Percentiles rank a stretch among this genome's conserved stretches.
Conservation (phyloP, 1,140 invertebrate species). For the Drosophila athabasca region DNA sequence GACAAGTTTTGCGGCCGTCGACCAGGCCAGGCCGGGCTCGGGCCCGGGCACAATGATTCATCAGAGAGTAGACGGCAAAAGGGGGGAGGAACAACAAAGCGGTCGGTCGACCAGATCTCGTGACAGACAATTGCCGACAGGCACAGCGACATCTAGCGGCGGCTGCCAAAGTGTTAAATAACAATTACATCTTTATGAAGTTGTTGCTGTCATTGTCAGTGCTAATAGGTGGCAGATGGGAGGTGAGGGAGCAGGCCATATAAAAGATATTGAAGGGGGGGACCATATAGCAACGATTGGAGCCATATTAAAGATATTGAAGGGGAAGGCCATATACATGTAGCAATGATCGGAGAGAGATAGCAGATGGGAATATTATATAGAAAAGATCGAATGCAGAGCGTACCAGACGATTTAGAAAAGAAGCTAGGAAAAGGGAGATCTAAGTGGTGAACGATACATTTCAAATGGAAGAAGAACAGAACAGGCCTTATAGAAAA, state of each 20-base stretch:
- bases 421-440: too few relatives aligned
- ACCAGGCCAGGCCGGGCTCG: background rate
- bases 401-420: too few relatives aligned
- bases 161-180: conserved; percentile 64
- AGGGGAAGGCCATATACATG: too few relatives aligned
- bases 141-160: conserved; percentile 70
- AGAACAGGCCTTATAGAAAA: too few relatives aligned
- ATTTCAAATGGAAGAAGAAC: too few relatives aligned
- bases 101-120: conserved; percentile 29
- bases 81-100: conserved; percentile 17
- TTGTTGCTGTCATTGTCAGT: conserved; percentile 49
- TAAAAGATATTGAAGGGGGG: too few relatives aligned
- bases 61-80: conserved; percentile 13
- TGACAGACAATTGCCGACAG: conserved; percentile 61
- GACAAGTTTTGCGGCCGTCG: conserved; percentile 34
- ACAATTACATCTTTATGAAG: conserved; percentile 73
- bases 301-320: too few relatives aligned
- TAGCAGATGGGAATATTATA: too few relatives aligned
- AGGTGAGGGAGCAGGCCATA: background rate
- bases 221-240: conserved; percentile 18
- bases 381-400: too few relatives aligned
- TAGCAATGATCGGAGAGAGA: too few relatives aligned
- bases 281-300: too few relatives aligned
- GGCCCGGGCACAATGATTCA: conserved; percentile 43
- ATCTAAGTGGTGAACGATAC: too few relatives aligned